phyloP scores from a whole-genome alignment of 2,113 vertebrate genomes.

The Cavia aperea region DNA sequence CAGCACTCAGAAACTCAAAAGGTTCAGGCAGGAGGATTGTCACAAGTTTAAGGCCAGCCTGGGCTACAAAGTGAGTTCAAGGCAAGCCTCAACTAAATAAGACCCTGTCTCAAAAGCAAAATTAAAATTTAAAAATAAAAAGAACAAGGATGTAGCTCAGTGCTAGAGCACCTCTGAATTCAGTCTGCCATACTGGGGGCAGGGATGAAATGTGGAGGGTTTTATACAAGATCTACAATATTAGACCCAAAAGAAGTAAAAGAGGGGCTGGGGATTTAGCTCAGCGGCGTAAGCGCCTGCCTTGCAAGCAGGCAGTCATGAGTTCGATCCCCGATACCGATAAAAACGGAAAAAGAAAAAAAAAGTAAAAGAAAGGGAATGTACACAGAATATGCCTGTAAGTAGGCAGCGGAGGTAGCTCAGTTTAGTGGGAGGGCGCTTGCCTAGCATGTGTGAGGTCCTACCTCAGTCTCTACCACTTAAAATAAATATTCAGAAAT shows the following conservation, averaged over 20 bases:
- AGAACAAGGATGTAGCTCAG: neutral
- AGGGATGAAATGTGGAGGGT: neutral
- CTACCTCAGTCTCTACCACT: neutral
- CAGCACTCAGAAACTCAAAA: neutral
- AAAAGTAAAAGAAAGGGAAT: neutral
- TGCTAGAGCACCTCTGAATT: neutral
- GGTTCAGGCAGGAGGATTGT: neutral
- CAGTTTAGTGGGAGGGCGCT: neutral
- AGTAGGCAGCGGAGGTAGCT: neutral
- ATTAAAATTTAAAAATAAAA: neutral
- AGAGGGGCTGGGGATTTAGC: neutral
- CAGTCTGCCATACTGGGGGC: neutral
- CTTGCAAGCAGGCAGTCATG: no score
- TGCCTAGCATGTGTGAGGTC: neutral
- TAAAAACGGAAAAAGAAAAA: no score
- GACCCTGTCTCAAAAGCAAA: neutral
- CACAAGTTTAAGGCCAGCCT: neutral
- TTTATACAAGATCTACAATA: neutral
- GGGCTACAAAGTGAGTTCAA: neutral
- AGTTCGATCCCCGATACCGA: no score
- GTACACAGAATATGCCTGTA: neutral
- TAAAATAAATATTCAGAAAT: neutral
- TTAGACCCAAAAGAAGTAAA: neutral
- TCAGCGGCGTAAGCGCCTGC: no score
- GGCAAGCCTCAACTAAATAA: neutral